phyloP scores from a whole-genome alignment of 2,113 vertebrate genomes.

The Caracal caracal region DNA sequence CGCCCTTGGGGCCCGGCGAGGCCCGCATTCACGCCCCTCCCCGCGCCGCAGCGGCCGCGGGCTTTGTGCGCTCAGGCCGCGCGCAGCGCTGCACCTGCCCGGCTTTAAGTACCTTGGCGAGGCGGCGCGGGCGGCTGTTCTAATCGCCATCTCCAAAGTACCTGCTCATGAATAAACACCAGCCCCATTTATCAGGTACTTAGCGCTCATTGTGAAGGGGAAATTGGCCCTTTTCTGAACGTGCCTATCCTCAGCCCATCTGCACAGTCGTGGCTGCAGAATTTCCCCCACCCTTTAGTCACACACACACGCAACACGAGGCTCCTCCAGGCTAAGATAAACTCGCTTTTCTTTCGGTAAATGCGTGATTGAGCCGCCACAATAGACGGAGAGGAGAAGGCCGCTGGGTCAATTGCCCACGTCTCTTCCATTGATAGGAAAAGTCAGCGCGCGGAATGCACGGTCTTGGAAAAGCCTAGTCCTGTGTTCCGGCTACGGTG shows the following conservation, averaged over 20 bases:
- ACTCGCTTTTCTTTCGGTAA: conserved; percentile 76
- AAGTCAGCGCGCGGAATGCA: conserved; percentile 33
- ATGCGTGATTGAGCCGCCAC: conserved; percentile 61
- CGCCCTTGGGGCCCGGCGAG: conserved; percentile 46
- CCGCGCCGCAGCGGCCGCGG: conserved; percentile 12
- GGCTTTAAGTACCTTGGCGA: conserved; percentile 77
- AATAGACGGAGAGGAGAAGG: conserved; percentile 58
- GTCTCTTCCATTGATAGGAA: conserved; percentile 50
- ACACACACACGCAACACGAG: background rate
- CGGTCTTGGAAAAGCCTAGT: background rate
- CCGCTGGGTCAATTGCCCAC: conserved; percentile 70
- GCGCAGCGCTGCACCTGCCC: conserved; percentile 80
- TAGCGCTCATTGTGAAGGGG: conserved; percentile 74
- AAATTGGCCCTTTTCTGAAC: conserved; percentile 70
- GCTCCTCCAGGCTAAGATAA: conserved; percentile 76
- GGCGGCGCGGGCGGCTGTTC: conserved; percentile 60
- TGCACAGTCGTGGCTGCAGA: conserved; percentile 20
- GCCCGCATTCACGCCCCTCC: conserved; percentile 42
- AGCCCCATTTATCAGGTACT: conserved; percentile 72
- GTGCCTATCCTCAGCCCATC: conserved; percentile 59
- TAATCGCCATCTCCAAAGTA: conserved; percentile 54
- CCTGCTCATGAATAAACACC: conserved; percentile 76
- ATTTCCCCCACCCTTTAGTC: conserved; percentile 29
- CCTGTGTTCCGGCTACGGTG: background rate
- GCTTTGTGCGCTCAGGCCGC: conserved; percentile 62